phyloP scores from a whole-genome alignment of 2,113 vertebrate genomes.

The Saccopteryx leptura region DNA sequence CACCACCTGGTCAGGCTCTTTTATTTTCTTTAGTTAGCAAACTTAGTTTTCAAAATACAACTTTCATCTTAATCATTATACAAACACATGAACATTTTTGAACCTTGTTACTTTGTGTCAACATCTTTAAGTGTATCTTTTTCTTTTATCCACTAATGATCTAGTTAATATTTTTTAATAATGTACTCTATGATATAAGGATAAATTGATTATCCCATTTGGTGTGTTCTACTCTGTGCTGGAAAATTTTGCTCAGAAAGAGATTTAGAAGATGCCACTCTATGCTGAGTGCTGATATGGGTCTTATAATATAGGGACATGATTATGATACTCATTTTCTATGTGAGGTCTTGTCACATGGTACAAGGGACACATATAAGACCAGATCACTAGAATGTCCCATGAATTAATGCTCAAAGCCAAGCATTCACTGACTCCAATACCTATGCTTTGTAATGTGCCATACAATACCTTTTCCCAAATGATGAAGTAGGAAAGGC shows the following conservation, averaged over 20 bases:
- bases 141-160: constrained; percentile 61
- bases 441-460: not conserved
- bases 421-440: not conserved
- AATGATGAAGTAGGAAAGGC: not conserved
- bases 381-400: not conserved
- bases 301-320: not conserved
- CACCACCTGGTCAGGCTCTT: not conserved
- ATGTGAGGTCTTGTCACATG: not conserved
- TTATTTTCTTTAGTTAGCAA: constrained; percentile 40
- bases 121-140: constrained; percentile 44
- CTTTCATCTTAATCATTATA: constrained; percentile 69
- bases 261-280: not conserved
- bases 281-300: not conserved
- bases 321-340: not conserved
- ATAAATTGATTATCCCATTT: constrained; percentile 52
- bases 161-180: constrained; percentile 55
- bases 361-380: not conserved
- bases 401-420: not conserved
- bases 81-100: constrained; percentile 5
- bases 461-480: not conserved
- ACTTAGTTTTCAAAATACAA: constrained; percentile 66
- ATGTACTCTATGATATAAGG: not conserved
- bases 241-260: not conserved
- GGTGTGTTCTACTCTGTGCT: not conserved
- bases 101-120: constrained; percentile 68